A percentile compares a stretch with the other conserved stretches of the same genome.
These are phyloP conservation scores for Otolemur crassicaudatus DNA, from an alignment of 2,797 vertebrate species.

Conservation along the genomic window DNA sequence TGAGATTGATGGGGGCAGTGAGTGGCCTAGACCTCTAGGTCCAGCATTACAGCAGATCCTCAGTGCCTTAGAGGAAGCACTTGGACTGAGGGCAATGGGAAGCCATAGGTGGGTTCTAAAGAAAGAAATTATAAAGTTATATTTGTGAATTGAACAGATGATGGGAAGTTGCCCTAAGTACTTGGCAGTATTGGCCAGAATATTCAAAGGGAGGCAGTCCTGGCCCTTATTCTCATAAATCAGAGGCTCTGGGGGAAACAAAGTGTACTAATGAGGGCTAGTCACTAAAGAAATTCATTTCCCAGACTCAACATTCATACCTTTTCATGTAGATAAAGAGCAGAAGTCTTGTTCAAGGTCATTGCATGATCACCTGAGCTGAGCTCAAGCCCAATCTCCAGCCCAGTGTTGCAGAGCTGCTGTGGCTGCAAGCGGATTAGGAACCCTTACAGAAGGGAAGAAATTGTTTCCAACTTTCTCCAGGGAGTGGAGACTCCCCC, in stretches of 20 bases:
- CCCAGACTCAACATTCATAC: neutral
- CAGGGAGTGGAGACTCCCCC: too few relatives aligned
- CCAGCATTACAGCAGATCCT: neutral
- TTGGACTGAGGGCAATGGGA: neutral
- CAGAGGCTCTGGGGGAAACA: too few relatives aligned
- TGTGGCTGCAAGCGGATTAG: neutral
- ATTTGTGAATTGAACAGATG: neutral
- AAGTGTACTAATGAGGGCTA: neutral
- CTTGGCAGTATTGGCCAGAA: neutral
- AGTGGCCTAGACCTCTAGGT: neutral
- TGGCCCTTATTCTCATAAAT: neutral
- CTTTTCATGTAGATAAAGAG: neutral
- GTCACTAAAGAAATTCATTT: neutral
- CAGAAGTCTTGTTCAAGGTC: neutral
- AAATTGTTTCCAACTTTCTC: neutral
- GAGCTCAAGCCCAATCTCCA: neutral
- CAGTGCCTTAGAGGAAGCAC: neutral
- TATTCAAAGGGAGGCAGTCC: neutral
- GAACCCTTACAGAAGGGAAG: neutral
- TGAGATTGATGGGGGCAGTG: fast-evolving
- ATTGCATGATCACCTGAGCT: neutral
- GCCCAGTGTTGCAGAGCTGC: neutral
- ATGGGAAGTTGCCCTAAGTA: neutral
- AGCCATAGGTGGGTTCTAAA: neutral
- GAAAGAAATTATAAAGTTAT: neutral